Evolutionary conservation across 2,797 vertebrate species (phyloP).

Genomic region (Arnoldichthys spilopterus): DNA sequence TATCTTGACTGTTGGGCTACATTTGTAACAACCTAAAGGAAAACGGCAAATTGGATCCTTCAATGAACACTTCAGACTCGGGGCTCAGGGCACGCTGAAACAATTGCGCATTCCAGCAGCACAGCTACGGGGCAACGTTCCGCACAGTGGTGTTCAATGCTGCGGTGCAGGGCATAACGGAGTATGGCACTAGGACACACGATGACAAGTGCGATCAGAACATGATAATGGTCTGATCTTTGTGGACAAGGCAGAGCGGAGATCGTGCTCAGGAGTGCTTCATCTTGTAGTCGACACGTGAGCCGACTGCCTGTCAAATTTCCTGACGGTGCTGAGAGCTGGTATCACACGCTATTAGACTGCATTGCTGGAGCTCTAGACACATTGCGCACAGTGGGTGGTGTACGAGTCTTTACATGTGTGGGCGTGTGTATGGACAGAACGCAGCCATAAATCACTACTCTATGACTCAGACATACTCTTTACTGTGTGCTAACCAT

Average conservation of each 20-base stretch:
- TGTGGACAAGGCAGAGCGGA: not conserved
- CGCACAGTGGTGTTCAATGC: no score
- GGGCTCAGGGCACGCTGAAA: no score
- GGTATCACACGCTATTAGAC: slow-evolving; percentile 4
- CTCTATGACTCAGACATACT: slow-evolving; percentile 49
- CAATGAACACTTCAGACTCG: no score
- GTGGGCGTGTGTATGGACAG: slow-evolving; percentile 10
- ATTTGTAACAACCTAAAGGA: no score
- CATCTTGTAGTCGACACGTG: not conserved
- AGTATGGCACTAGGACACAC: not conserved
- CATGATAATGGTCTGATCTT: not conserved
- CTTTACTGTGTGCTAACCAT: slow-evolving; percentile 19
- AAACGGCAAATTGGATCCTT: no score
- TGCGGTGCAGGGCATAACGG: not conserved
- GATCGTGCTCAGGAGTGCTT: not conserved
- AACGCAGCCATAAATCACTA: slow-evolving; percentile 8
- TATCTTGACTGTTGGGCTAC: no score
- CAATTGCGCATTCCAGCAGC: not conserved
- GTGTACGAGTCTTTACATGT: not conserved
- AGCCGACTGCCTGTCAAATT: not conserved
- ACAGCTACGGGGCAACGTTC: no score
- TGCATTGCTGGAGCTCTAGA: not conserved
- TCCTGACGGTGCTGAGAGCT: not conserved
- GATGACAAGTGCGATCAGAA: not conserved
- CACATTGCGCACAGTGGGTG: slow-evolving; percentile 22